A percentile compares a stretch with the other conserved stretches of the same genome.
Conservation (phyloP, 2,797 vertebrate genomes). For the Zalophus californianus region DNA sequence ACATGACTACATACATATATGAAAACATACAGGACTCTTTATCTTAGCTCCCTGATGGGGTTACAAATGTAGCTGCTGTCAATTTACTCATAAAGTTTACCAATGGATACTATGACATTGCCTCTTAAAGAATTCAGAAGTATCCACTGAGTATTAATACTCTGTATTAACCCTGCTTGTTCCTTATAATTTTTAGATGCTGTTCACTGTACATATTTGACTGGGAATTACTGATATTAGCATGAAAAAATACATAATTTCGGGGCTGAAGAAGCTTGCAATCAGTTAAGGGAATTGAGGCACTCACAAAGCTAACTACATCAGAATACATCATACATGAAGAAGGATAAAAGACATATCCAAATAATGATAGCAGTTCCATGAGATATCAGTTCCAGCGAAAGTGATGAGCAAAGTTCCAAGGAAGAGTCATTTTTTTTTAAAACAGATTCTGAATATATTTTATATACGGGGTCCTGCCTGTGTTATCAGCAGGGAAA, state of each 20-base stretch:
- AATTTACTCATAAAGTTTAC: neutral
- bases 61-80: neutral
- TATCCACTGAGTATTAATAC: neutral
- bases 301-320: constrained; percentile 12
- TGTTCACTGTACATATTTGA: neutral
- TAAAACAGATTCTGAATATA: neutral
- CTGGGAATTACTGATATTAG: neutral
- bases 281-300: constrained; percentile 4
- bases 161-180: neutral
- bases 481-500: neutral
- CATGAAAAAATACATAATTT: constrained; percentile 24
- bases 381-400: neutral
- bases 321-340: neutral
- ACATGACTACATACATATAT: neutral
- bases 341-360: neutral
- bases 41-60: neutral
- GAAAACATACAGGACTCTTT: neutral
- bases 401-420: neutral
- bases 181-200: neutral
- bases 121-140: neutral
- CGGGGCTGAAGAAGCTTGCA: neutral
- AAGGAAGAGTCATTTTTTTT: neutral
- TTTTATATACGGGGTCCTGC: neutral
- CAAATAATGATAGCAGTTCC: neutral
- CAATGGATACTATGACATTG: neutral